Conservation (phyloP, 2,888 invertebrate genomes). For the Listrodromus nycthemerus region DNA sequence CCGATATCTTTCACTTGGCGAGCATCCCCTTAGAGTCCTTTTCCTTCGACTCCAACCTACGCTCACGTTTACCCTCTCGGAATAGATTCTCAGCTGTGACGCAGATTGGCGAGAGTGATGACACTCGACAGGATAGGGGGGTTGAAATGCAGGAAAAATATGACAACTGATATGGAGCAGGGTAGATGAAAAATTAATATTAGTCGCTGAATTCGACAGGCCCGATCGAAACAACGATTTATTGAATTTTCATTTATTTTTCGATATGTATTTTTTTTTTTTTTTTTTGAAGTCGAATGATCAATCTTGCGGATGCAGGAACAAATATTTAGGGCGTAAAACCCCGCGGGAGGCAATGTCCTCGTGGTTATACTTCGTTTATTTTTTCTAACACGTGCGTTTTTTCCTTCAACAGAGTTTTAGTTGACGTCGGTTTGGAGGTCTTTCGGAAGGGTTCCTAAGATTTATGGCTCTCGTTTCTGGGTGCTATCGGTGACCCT, state of each 20-base stretch:
- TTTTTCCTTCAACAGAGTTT: not conserved
- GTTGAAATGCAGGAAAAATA: not conserved
- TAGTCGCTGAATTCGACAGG: conserved; percentile 15
- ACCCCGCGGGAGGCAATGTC: not conserved
- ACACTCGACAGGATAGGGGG: not conserved
- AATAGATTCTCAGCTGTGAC: conserved; percentile 45
- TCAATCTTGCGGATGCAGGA: conserved; percentile 8
- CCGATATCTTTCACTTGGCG: conserved; percentile 36
- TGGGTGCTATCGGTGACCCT: not conserved
- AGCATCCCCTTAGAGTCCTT: not conserved
- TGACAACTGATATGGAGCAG: conserved; percentile 15
- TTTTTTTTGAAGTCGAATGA: conserved; percentile 34
- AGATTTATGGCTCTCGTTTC: conserved; percentile 46
- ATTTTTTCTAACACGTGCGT: not conserved
- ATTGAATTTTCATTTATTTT: conserved; percentile 38
- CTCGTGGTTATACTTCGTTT: not conserved
- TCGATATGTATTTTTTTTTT: conserved; percentile 11
- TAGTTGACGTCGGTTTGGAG: conserved; percentile 2
- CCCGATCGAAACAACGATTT: conserved; percentile 24
- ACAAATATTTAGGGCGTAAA: conserved; percentile 45
- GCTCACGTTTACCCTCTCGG: conserved; percentile 22
- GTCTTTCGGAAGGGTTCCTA: conserved; percentile 11
- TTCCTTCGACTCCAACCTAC: conserved; percentile 1
- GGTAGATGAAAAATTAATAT: conserved; percentile 44
- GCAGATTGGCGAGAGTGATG: conserved; percentile 9